phyloP scores from a whole-genome alignment of 2,797 vertebrate species.

The Eulemur coronatus region DNA sequence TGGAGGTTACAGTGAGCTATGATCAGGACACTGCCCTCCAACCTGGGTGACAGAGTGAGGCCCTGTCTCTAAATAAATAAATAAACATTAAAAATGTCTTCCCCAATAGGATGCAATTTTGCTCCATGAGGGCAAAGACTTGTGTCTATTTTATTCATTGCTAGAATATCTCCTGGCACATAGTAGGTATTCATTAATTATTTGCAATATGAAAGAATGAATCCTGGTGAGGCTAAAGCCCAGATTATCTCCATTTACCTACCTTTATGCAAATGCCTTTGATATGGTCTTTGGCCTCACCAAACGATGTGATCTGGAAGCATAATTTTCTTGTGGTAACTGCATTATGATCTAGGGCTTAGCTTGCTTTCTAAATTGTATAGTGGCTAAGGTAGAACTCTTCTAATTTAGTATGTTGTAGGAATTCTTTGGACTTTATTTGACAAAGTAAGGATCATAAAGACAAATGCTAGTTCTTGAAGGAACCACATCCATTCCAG shows the following conservation, averaged over 20 bases:
- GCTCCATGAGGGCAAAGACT: neutral
- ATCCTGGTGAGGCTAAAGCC: neutral
- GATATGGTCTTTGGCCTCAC: neutral
- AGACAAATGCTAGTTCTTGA: neutral
- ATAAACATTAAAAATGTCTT: neutral
- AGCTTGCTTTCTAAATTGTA: neutral
- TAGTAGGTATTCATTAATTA: neutral
- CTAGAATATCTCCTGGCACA: neutral
- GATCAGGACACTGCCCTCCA: neutral
- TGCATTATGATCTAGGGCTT: neutral
- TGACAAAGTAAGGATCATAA: neutral
- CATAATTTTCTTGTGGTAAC: neutral
- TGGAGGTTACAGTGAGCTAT: neutral
- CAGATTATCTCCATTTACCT: neutral
- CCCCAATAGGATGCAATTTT: neutral
- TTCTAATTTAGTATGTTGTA: neutral
- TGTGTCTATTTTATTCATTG: neutral
- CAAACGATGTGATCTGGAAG: neutral
- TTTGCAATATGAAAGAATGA: conserved; percentile 1
- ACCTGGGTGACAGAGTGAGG: neutral
- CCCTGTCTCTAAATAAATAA: neutral
- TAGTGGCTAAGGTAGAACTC: neutral
- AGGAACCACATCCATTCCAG: neutral
- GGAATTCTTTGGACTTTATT: neutral
- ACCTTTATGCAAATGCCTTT: neutral